Conservation (phyloP, 2,113 vertebrate genomes). For the Coptodon rendalli region DNA sequence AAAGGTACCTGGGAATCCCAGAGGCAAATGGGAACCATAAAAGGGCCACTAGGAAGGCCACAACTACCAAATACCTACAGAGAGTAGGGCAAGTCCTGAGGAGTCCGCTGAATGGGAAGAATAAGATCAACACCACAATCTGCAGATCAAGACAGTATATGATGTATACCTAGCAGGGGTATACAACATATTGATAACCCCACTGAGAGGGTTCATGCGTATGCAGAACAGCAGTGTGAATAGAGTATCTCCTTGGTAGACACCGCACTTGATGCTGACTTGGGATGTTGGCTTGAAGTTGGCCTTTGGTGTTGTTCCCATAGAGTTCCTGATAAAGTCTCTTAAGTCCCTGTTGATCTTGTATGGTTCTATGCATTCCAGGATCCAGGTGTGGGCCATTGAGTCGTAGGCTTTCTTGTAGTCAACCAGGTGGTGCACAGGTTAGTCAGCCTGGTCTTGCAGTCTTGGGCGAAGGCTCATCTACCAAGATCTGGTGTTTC, state of each 20-base stretch:
- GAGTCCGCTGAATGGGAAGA: not conserved
- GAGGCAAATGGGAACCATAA: not conserved
- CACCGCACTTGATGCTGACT: fast-evolving
- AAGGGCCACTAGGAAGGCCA: not conserved
- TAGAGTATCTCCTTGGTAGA: not conserved
- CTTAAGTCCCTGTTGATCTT: not conserved
- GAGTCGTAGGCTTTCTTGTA: not conserved
- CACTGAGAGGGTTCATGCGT: not conserved
- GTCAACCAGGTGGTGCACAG: not conserved
- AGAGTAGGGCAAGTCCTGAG: not conserved
- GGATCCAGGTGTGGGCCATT: not conserved
- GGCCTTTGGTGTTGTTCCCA: not conserved
- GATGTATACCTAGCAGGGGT: not conserved
- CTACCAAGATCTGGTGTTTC: not conserved
- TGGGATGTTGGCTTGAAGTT: not conserved
- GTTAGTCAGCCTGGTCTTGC: not conserved
- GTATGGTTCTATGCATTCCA: not conserved
- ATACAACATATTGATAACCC: not conserved
- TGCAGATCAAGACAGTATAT: not conserved
- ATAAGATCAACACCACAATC: not conserved
- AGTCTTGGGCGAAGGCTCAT: not conserved
- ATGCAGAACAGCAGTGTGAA: not conserved
- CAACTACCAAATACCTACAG: not conserved
- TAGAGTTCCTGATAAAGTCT: not conserved
- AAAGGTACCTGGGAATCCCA: not conserved